Evolutionary conservation across 30 jellyfish, hydroid and myxozoan species (phyloP).

Genomic region (Chironex yamaguchii): DNA sequence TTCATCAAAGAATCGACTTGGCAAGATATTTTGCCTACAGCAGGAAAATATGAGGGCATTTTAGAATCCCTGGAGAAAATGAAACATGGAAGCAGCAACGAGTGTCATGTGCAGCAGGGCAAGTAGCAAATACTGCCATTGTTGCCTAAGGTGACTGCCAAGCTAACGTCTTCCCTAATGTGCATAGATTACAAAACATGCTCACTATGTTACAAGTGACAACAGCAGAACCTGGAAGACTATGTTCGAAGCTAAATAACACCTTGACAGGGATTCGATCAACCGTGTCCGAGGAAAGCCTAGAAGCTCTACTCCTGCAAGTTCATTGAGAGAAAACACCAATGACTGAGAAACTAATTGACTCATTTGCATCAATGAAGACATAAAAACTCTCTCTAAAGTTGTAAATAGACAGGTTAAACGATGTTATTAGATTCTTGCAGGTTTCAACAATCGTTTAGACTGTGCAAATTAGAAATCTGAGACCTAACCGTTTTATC

Average conservation of each 20-base stretch:
- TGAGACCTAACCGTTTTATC: too few relatives aligned
- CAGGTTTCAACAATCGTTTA: too few relatives aligned
- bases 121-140: slow-evolving; percentile 13
- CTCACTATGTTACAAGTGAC: slow-evolving; percentile 15
- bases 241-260: background rate
- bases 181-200: background rate
- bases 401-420: too few relatives aligned
- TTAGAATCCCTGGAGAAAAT: background rate
- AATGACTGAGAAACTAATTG: slow-evolving; percentile 9
- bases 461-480: too few relatives aligned
- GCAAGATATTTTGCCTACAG: too few relatives aligned
- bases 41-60: too few relatives aligned
- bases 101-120: slow-evolving; percentile 5
- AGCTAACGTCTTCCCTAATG: background rate
- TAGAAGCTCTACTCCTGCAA: slow-evolving; percentile 5
- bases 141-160: slow-evolving; percentile 9
- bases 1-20: too few relatives aligned
- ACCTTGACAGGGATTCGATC: slow-evolving; percentile 30
- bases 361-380: background rate
- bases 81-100: slow-evolving; percentile 21
- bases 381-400: background rate
- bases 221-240: slow-evolving; percentile 27
- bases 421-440: too few relatives aligned
- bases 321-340: slow-evolving; percentile 8
- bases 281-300: slow-evolving; percentile 23